A percentile compares a stretch with the other conserved stretches of the same genome.
Conservation (phyloP, 2,888 invertebrate genomes). For the Apomyelois bistriatella region DNA sequence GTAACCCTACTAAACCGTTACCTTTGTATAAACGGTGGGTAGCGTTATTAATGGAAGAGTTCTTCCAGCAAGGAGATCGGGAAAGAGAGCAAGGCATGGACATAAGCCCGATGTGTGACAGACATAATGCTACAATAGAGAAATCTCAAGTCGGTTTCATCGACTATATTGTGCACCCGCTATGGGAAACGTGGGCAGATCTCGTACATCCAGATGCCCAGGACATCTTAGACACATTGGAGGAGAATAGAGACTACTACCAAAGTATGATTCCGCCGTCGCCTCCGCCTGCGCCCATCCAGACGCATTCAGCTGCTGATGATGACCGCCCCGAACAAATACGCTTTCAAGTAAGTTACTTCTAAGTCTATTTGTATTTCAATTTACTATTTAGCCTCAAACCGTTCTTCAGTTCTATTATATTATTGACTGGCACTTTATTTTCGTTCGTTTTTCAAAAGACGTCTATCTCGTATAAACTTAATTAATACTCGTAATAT, state of each 20-base stretch:
- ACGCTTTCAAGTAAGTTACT: conserved; percentile 83
- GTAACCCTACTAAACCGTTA: conserved; percentile 98
- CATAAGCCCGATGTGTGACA: conserved; percentile 99
- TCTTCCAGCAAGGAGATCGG: conserved; percentile 98
- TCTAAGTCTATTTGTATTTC: not conserved
- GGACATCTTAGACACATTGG: conserved; percentile 97
- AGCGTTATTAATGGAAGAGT: conserved; percentile 97
- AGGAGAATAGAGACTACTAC: conserved; percentile 99
- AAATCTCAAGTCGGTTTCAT: conserved; percentile 99
- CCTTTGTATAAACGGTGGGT: conserved; percentile 97
- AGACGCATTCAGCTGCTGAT: conserved; percentile 71
- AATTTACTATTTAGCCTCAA: not conserved
- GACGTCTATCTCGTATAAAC: too few relatives aligned
- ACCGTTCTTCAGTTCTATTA: too few relatives aligned
- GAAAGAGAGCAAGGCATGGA: conserved; percentile 97
- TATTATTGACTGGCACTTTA: too few relatives aligned
- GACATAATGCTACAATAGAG: conserved; percentile 97
- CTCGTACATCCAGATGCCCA: conserved; percentile 99
- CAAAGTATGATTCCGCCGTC: conserved; percentile 97
- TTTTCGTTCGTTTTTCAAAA: too few relatives aligned
- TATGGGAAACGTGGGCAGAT: conserved; percentile 99
- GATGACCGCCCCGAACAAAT: conserved; percentile 85
- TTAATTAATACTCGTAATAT: too few relatives aligned
- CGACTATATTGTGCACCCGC: conserved; percentile 99
- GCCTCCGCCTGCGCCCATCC: conserved; percentile 83